Percentiles rank a stretch among this genome's conserved stretches.
Conservation (phyloP, 1,140 invertebrate genomes). For the Drosophila nikananu region DNA sequence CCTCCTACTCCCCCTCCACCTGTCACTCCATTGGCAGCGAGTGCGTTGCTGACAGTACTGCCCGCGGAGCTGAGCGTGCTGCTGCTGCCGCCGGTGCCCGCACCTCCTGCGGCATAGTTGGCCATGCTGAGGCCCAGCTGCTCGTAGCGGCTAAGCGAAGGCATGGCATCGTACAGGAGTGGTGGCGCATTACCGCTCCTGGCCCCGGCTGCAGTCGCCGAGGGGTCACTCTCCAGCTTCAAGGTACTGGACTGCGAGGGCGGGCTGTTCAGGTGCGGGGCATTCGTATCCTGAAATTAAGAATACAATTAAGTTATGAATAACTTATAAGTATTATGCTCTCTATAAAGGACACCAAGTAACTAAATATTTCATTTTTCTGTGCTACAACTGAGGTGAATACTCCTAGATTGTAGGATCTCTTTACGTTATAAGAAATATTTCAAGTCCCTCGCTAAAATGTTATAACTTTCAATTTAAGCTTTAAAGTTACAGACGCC, state of each 20-base stretch:
- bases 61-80: constrained; percentile 70
- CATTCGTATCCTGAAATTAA: constrained; percentile 67
- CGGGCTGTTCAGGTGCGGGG: constrained; percentile 77
- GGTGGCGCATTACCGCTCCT: constrained; percentile 53
- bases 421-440: background rate
- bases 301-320: background rate
- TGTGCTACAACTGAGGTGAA: background rate
- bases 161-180: constrained; percentile 78
- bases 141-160: constrained; percentile 80
- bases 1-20: constrained; percentile 26
- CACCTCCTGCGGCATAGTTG: constrained; percentile 46
- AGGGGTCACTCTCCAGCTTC: constrained; percentile 70
- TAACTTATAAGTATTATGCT: background rate
- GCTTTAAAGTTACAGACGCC: background rate
- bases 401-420: background rate
- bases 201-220: constrained; percentile 30
- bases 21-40: constrained; percentile 26
- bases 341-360: no score
- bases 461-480: background rate
- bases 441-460: background rate
- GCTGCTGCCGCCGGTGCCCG: constrained; percentile 56
- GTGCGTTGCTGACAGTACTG: constrained; percentile 56
- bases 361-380: background rate
- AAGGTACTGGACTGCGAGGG: constrained; percentile 81
- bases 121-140: constrained; percentile 72